Conservation (phyloP, 1,140 invertebrate genomes). For the Rhyacophila brunnea region DNA sequence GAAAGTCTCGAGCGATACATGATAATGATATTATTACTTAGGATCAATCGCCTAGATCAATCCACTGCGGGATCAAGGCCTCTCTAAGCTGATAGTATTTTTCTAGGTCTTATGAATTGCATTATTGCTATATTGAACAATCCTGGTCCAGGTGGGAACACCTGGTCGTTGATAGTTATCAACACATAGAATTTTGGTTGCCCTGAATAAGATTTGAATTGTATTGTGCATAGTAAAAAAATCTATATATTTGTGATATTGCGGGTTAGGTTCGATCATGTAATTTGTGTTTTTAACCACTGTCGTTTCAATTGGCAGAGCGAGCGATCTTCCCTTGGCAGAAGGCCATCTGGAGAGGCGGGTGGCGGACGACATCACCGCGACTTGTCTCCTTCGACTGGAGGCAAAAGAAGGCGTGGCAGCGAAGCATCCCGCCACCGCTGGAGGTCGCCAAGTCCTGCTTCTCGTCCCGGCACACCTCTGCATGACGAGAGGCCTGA, state of each 20-base stretch:
- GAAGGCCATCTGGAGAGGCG: conserved; percentile 37
- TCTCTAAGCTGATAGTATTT: too few relatives aligned
- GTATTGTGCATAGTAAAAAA: too few relatives aligned
- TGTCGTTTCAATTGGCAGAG: conserved; percentile 31
- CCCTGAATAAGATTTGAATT: neutral
- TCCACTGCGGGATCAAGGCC: too few relatives aligned
- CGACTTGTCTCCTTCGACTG: conserved; percentile 41
- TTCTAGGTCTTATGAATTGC: too few relatives aligned
- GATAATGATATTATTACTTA: too few relatives aligned
- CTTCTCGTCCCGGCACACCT: conserved; percentile 77
- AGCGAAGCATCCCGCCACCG: conserved; percentile 33
- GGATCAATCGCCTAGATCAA: too few relatives aligned
- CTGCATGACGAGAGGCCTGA: conserved; percentile 81
- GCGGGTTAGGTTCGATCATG: too few relatives aligned
- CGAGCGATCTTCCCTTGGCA: conserved; percentile 43
- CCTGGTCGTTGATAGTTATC: neutral
- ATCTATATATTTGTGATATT: too few relatives aligned
- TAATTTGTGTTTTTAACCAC: neutral
- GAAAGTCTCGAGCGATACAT: too few relatives aligned
- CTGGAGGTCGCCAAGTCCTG: conserved; percentile 43
- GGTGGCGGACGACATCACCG: conserved; percentile 35
- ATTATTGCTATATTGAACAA: too few relatives aligned
- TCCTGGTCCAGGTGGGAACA: too few relatives aligned
- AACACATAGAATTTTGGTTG: neutral
- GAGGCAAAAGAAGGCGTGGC: conserved; percentile 33